Evolutionary conservation across 2,797 vertebrate species (phyloP).

Genomic region (Hydrophis major): DNA sequence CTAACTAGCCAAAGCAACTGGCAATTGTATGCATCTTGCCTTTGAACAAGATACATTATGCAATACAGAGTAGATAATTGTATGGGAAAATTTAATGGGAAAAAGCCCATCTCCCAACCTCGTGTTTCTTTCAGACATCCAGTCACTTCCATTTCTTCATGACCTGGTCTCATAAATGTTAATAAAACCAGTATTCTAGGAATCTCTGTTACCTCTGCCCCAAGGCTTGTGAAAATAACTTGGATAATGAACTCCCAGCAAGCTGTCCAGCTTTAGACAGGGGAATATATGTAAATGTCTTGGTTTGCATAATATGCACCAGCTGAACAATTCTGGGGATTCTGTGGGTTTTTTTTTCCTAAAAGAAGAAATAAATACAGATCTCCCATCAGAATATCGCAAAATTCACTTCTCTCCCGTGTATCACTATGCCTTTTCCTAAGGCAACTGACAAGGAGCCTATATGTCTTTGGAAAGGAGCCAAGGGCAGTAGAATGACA

Average conservation of each 20-base stretch:
- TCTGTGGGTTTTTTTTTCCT: background rate
- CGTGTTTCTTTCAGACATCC: background rate
- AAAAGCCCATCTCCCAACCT: background rate
- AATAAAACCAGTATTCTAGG: background rate
- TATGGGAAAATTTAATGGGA: background rate
- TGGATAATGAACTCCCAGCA: background rate
- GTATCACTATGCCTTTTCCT: background rate
- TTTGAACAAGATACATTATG: background rate
- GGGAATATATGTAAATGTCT: background rate
- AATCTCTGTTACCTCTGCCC: background rate
- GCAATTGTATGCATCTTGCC: background rate
- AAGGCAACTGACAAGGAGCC: background rate
- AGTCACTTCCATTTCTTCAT: background rate
- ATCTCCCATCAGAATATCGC: background rate
- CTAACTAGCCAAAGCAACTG: background rate
- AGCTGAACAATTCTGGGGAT: background rate
- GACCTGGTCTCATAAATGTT: background rate
- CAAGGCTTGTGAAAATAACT: background rate
- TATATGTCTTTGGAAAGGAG: background rate
- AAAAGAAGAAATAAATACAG: background rate
- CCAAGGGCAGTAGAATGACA: background rate
- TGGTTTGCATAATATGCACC: background rate
- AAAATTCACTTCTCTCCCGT: background rate
- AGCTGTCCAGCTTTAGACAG: background rate
- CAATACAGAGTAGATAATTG: background rate